phyloP scores from a whole-genome alignment of 1,140 invertebrate species.

The Heliothis virescens region DNA sequence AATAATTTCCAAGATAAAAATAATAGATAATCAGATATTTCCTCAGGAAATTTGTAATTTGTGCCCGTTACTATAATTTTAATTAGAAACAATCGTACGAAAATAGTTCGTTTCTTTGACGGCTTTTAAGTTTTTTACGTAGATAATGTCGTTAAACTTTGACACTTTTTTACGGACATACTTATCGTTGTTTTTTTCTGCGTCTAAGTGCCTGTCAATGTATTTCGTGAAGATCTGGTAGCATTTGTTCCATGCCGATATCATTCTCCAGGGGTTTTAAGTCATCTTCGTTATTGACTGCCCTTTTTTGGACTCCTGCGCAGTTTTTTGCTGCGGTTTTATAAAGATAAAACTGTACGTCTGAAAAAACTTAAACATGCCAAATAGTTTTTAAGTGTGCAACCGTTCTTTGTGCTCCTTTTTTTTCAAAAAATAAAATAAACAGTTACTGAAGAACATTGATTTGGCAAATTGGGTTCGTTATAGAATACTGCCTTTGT shows the following conservation, averaged over 20 bases:
- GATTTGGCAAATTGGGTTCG: no score
- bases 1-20: conserved; percentile 59
- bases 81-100: conserved; percentile 72
- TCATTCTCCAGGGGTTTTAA: conserved; percentile 20
- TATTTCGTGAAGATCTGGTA: conserved; percentile 38
- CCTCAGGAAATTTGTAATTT: conserved; percentile 78
- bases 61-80: conserved; percentile 68
- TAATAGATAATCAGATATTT: conserved; percentile 66
- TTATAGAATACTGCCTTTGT: background rate
- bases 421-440: no score
- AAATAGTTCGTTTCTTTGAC: conserved; percentile 55
- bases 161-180: conserved; percentile 71
- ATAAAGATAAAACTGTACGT: background rate
- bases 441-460: no score
- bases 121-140: conserved; percentile 67
- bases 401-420: no score
- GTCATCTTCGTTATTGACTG: conserved; percentile 31
- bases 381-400: background rate
- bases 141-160: conserved; percentile 73
- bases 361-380: background rate
- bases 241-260: conserved; percentile 26
- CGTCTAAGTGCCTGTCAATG: conserved; percentile 70
- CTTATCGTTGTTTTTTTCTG: conserved; percentile 59
- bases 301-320: conserved; percentile 35
- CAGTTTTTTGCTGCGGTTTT: background rate